Conservation (phyloP, 2,797 vertebrate species). For the Eupleurogrammus muticus region DNA sequence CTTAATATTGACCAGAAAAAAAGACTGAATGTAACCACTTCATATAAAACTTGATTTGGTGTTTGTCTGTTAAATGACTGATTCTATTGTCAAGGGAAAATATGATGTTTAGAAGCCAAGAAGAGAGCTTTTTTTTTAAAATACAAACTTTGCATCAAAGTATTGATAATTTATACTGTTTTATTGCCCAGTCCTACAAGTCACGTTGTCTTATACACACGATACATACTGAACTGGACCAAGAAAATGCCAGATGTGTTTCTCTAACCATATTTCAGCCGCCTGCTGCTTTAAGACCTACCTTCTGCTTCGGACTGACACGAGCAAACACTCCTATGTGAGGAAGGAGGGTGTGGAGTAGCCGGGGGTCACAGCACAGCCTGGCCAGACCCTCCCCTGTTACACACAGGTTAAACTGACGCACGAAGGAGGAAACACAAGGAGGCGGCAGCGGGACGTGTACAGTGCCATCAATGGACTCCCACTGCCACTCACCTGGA, state of each 20-base stretch:
- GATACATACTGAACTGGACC: neutral
- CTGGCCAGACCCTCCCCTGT: constrained; percentile 91
- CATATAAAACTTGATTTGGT: no score
- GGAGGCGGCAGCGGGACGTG: constrained; percentile 75
- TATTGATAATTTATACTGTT: no score
- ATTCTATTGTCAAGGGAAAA: no score
- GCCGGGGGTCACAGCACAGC: constrained; percentile 76
- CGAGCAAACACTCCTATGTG: constrained; percentile 93
- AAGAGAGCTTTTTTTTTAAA: no score
- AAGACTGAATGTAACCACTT: no score
- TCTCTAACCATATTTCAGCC: neutral
- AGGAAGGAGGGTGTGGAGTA: constrained; percentile 89
- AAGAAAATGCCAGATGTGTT: neutral
- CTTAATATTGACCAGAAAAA: no score
- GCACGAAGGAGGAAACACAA: constrained; percentile 78
- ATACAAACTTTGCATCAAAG: no score
- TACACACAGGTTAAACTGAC: constrained; percentile 89
- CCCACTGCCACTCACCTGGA: constrained; percentile 90
- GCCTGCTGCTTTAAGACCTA: constrained; percentile 54
- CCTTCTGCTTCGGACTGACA: constrained; percentile 98
- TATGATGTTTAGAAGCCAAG: no score
- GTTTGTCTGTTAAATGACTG: no score
- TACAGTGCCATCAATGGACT: constrained; percentile 88
- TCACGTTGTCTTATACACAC: neutral
- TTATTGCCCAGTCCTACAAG: no score